Conservation (phyloP, 92 coral and sea anemone genomes). For the Bergia puertoricense region DNA sequence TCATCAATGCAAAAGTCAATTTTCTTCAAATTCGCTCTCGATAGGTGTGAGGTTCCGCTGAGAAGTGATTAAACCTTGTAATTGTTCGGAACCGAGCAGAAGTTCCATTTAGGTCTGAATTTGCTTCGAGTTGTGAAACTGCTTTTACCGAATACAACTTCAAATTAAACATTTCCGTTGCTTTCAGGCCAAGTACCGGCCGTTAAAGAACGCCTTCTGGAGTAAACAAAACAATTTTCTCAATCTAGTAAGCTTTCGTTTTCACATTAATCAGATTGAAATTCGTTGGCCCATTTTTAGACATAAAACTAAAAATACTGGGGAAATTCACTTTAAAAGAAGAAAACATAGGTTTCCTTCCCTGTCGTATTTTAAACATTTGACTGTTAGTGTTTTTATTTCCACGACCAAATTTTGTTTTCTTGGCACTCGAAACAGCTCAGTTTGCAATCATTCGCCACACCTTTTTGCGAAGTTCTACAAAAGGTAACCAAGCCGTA, state of each 20-base stretch:
- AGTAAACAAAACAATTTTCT: background rate
- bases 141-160: constrained; percentile 16
- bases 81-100: constrained; percentile 16
- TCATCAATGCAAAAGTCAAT: constrained; percentile 20
- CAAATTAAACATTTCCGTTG: constrained; percentile 31
- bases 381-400: background rate
- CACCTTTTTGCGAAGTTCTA: background rate
- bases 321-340: background rate
- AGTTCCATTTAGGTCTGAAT: constrained; percentile 14
- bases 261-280: background rate
- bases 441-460: background rate
- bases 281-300: too few relatives aligned
- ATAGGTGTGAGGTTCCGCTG: constrained; percentile 30
- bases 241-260: background rate
- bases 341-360: background rate
- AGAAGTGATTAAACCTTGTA: constrained; percentile 19
- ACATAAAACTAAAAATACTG: too few relatives aligned
- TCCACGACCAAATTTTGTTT: background rate
- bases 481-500: background rate
- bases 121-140: constrained; percentile 19
- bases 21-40: background rate
- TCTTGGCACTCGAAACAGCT: background rate
- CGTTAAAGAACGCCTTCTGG: constrained; percentile 19
- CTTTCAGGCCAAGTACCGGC: constrained; percentile 35
- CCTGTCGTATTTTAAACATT: background rate